A percentile compares a stretch with the other conserved stretches of the same genome.
These are phyloP conservation scores for Chironex yamaguchii DNA, from an alignment of 30 jellyfish, hydroid and myxozoan genomes.

Conservation along the genomic window DNA sequence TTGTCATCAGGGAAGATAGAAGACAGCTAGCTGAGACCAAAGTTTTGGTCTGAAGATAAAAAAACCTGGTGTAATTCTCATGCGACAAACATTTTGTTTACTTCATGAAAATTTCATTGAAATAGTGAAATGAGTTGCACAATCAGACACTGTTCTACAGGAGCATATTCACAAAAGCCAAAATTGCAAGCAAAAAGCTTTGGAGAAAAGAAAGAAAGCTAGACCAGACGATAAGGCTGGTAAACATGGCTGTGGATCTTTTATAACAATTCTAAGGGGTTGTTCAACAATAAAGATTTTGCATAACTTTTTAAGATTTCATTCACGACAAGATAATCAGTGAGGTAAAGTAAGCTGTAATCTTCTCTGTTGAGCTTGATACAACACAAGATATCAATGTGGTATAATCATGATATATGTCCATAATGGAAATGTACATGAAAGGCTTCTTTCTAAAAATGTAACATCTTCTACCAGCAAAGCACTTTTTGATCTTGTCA, in stretches of 20 bases:
- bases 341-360: not conserved
- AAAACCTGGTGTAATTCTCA: no score
- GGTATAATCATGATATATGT: conserved; percentile 12
- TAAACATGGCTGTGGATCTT: conserved; percentile 29
- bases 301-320: not conserved
- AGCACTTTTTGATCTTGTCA: conserved; percentile 26
- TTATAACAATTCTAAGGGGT: conserved; percentile 10
- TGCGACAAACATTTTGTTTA: no score
- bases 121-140: not conserved
- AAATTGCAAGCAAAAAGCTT: not conserved
- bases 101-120: not conserved
- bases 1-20: no score
- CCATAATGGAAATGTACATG: conserved; percentile 27
- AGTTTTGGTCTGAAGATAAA: no score
- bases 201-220: not conserved
- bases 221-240: conserved; percentile 17
- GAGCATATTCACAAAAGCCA: not conserved
- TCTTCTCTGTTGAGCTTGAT: conserved; percentile 4
- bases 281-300: not conserved
- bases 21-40: no score
- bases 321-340: not conserved
- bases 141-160: no score
- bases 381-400: conserved; percentile 38
- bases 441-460: conserved; percentile 1
- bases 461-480: not conserved